phyloP scores from a whole-genome alignment of 2,888 invertebrate genomes.

The Empis livida region DNA sequence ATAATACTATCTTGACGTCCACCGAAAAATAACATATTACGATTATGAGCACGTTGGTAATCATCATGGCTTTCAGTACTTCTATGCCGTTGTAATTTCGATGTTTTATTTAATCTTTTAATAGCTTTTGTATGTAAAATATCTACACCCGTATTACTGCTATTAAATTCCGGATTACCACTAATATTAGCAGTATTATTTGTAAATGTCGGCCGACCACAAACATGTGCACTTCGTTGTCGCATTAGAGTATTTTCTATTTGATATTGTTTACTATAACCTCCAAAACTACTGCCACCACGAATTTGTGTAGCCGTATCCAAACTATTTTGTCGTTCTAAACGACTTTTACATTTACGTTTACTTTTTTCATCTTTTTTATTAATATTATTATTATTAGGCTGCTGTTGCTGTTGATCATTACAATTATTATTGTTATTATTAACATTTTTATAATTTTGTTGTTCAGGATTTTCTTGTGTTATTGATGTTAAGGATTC shows the following conservation, averaged over 20 bases:
- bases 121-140: background rate
- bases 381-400: too few species aligned
- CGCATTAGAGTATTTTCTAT: background rate
- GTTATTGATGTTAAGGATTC: background rate
- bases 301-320: conserved; percentile 20
- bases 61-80: conserved; percentile 35
- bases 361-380: background rate
- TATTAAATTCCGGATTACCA: background rate
- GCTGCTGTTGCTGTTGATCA: background rate
- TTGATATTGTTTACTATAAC: background rate
- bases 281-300: background rate
- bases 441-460: background rate
- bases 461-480: background rate
- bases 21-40: too few species aligned
- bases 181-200: background rate
- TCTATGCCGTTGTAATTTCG: conserved; percentile 32
- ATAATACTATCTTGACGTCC: conserved; percentile 25
- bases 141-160: background rate
- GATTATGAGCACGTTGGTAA: conserved; percentile 3
- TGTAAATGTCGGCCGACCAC: background rate
- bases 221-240: background rate
- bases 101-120: conserved; percentile 16
- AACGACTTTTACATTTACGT: conserved; percentile 8
- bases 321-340: conserved; percentile 30
- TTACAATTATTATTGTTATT: background rate